Evolutionary conservation across 2,888 invertebrate genomes (phyloP), one percentile per base, ranked within the genome.

Genomic region (Onchidella celtica): DNA sequence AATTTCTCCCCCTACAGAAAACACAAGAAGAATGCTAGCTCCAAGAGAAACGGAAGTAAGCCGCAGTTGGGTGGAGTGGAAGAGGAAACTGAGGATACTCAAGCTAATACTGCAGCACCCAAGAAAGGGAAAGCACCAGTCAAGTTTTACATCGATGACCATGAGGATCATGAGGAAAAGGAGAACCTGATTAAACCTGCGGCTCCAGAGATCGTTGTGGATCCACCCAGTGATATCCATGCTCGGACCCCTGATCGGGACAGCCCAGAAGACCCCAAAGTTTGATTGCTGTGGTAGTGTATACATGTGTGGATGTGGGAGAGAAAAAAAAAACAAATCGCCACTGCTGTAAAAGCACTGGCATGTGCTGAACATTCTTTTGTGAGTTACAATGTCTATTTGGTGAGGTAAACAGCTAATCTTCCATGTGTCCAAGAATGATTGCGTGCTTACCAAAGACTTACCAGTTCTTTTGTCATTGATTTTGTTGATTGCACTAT

Each of bases 141-240:
- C 59, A 86, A 86, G 65, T 90, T 90, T 80, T 90, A 90, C 85
- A 90, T 91, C 27, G 90, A 91, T 38, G 90, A 90, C 21, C 83
- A 83, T 29, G 86, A 86, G 36, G 84, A 84, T 24, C 82, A 84
- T 17, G 84, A 81, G 2, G 90, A 89, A 77, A 87, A 86, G 40
- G 88, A 88, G 34, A 85, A 85, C 47, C 80, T 88, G 55, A 85
- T 90, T 27, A 84, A 83, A 17, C n/a, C n/a, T n/a, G 38, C 2
- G 9, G 84, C 87, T 6, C 89, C 89, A 9, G 87, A 88, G 27
- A 91, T 91, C 55, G 86, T 90, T 14, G 87, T 91, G 6, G 90
- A 91, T 65, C 91, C 91, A 3, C 90, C 90, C 6, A 90, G 89
- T 79, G 86, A 88, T 77, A 68, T 77, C 0, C 77, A 77, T 77